Base-by-base conservation (phyloP, 2,113 vertebrate species). In the Ranitomeya variabilis region DNA sequence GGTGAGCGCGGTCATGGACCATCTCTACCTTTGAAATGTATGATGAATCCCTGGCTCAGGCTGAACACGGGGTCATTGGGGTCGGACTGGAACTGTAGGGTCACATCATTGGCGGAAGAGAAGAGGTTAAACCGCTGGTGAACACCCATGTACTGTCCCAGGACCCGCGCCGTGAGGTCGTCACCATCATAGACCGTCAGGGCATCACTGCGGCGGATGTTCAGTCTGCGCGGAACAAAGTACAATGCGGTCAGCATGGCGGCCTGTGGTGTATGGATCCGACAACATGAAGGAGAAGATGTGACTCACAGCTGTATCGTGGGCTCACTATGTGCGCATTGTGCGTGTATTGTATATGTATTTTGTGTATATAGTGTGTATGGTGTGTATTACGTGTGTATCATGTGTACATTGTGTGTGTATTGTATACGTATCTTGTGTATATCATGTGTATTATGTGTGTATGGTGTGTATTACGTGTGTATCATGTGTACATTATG, bases 61-160 rank as follows among this genome's bases (percentile, higher is more conserved):
- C 96, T 96, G 4, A 96, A 97, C 69, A 94, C 96, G 26, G 96
- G 95, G 89, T 97, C 96, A 1, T 96, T 95, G 0, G 95, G 94
- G 26, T 97, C 96, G 14, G 96, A 97, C 91, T 98, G 97, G 93
- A 98, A 98, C 93, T 98, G 97, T 89, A 98, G 95, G 19, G 96
- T 97, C 91, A 97, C 95, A 73, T 97, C 97, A 2, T 97, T 96
- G 52, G 96, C 97, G 1, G 95, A 96, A 7, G 96, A 97, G 81
- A 96, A 95, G 2, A 97, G 94, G 89, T 95, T 95, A 92, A 97
- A 97, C 79, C 97, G 95, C 54, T 97, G 96, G 54, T 93, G 95
- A 88, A 96, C 95, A 0, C 97, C 97, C 91, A 97, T 87, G 91
- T 97, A 96, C 89, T 98, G 97, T 15, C 96, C 96, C n/a, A 98